These are phyloP conservation scores for Nematolebias whitei DNA, from an alignment of 2,113 vertebrate species.

Conservation along the genomic window DNA sequence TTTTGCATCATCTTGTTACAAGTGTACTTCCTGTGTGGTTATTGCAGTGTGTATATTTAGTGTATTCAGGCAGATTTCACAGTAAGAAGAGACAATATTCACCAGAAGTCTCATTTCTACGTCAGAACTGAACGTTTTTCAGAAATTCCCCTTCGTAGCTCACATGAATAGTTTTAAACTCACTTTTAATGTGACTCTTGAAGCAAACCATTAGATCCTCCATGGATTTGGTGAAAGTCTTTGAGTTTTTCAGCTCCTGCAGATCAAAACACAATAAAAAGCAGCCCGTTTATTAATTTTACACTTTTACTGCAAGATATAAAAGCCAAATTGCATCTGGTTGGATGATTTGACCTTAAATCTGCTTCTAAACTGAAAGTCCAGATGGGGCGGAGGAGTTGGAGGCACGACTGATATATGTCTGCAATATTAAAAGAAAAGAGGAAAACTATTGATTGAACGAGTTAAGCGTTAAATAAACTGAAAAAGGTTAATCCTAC, in stretches of 20 bases:
- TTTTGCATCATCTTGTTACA: not conserved
- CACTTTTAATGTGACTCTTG: conserved; percentile 86
- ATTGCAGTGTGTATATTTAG: not conserved
- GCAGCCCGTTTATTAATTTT: not conserved
- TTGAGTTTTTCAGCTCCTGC: conserved; percentile 79
- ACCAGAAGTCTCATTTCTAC: conserved; percentile 28
- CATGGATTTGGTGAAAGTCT: conserved; percentile 87
- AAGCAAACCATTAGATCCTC: conserved; percentile 88
- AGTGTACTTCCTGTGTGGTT: conserved; percentile 40
- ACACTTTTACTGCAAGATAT: not conserved
- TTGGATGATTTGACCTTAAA: conserved; percentile 69
- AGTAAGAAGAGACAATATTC: not conserved
- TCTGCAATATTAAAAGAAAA: conserved; percentile 63
- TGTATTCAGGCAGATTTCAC: not conserved
- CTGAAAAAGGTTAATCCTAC: conserved; percentile 67
- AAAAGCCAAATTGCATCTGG: not conserved
- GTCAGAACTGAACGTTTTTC: not conserved
- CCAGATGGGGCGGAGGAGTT: conserved; percentile 87
- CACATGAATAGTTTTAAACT: not conserved
- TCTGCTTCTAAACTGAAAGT: conserved; percentile 55
- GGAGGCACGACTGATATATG: conserved; percentile 90
- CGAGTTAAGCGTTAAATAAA: not conserved
- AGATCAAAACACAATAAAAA: conserved; percentile 36
- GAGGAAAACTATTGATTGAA: not conserved
- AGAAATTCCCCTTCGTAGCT: not conserved